Base-by-base conservation (phyloP, 2,797 vertebrate genomes). In the Protosalanx chinensis region DNA sequence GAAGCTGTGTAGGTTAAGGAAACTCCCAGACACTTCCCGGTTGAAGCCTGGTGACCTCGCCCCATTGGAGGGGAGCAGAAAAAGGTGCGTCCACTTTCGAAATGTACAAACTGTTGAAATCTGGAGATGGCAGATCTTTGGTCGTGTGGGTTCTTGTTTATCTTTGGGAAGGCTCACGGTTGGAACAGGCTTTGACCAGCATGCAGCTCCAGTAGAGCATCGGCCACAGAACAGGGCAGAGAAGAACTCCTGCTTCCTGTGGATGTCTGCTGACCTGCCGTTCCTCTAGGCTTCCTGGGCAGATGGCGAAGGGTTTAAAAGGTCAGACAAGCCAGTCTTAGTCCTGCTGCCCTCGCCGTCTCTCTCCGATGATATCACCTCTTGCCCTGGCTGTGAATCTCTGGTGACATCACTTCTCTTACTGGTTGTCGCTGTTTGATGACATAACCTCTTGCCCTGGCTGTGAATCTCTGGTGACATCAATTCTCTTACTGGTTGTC, bases 361-460 rank as follows among this genome's bases (percentile, higher is more conserved):
- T 5, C 29, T 23, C 6, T 5, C 46, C 64, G 35, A 74, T 82
- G 79, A 87, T 85, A 85, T 88, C 84, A 82, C 77, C 74, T 71
- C 67, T 81, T 72, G 77, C 79, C 60, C 74, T 16, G 51, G 51
- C 1, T 53, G 51, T 53, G 75, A 78, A 56, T 75, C 37, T 41
- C 37, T 41, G 37, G 2, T 41, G 37, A 41, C 37, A 12, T 41
- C 37, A 41, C 8, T 10, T 41, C 37, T 41, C 37, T 10, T 6
- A 41, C 8, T 41, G 37, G 37, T 2, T 10, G 37, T 41, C 6
- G 1, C 64, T 76, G 6, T 41, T 7, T 10, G 3, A 58, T n/a
- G 10, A 58, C 57, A 23, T 58, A 2, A 20, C 18, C n/a, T 41
- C 7, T 10, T 2, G 77, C 79, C 60, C 74, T 1, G 51, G 16